Evolutionary conservation across 2,888 invertebrate species (phyloP), one percentile per base, ranked within the genome.

Genomic region (Stramonita haemastoma): DNA sequence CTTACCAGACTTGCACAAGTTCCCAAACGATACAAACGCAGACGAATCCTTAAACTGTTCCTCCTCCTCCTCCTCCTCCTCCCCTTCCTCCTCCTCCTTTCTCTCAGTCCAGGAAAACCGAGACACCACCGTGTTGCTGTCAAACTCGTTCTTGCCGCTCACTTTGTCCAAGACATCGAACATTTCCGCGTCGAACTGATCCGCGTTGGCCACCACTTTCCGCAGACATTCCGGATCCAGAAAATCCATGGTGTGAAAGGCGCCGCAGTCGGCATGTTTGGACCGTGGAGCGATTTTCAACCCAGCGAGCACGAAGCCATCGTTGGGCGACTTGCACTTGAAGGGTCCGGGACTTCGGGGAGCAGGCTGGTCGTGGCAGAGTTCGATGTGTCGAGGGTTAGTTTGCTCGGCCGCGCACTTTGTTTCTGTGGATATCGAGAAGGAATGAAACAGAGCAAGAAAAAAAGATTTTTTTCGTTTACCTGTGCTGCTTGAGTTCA

Each of bases 21-120:
- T 36, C 81, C 0, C 0, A 36, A 83, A 46, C 22, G 81, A 83
- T 22, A 81, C 46, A 46, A 83, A 83, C 36, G 81, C 81, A 13
- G 81, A 83, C 4, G 81, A 83, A 83, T n/a, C 46, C 32, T n/a
- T n/a, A n/a, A n/a, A n/a, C n/a, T n/a, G n/a, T n/a, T 79, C 77
- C 19, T 79, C 6, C 73, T n/a, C n/a, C 13, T 60, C 60, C 32
- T 79, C 77, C 19, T 79, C 6, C 73, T n/a, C n/a, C 13, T 60
- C 60, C 13, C 13, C 60, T 13, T 15, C 60, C 1, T 2, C 60
- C 46, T 46, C 46, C 46, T 13, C 26, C 73, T n/a, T n/a, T 73
- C 2, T 29, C n/a, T 17, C 73, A n/a, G 73, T 5, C 22, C 17
- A 29, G 29, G 26, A n/a, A n/a, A 73, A 5, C 1, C 46, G 81